These are phyloP conservation scores for Rallus crepitans DNA, from an alignment of 2,797 vertebrate species.

Conservation along the genomic window DNA sequence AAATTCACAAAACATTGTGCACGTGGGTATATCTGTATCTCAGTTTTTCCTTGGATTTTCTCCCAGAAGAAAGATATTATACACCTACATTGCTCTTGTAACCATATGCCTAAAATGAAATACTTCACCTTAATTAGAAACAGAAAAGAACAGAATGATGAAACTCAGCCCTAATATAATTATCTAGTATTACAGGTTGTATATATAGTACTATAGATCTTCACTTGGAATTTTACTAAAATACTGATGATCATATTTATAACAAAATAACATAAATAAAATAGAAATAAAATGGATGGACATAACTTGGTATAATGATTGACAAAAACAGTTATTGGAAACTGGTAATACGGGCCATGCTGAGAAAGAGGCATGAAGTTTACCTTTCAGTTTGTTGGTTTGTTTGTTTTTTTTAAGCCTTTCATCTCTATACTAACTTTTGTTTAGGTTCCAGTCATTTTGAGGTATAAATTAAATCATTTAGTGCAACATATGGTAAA, in stretches of 20 bases:
- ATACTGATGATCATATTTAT: background rate
- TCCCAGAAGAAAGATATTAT: background rate
- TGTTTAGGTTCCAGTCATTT: background rate
- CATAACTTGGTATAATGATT: background rate
- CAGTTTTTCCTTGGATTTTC: background rate
- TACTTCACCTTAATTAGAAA: background rate
- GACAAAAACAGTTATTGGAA: background rate
- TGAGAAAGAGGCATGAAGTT: background rate
- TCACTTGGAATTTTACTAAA: background rate
- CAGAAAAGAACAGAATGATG: background rate
- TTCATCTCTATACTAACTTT: background rate
- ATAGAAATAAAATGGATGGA: background rate
- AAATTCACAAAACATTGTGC: background rate
- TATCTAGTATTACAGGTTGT: background rate
- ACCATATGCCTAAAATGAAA: background rate
- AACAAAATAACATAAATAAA: background rate
- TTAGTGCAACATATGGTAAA: background rate
- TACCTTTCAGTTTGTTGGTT: background rate
- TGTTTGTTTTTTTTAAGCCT: background rate
- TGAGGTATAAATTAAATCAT: background rate
- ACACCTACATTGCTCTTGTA: background rate
- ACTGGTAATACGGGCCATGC: background rate
- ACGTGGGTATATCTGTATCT: background rate
- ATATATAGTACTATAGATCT: background rate
- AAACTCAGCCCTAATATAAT: background rate